Percentiles rank a stretch among this genome's conserved stretches.
These are phyloP conservation scores for Caiman crocodilus DNA, from an alignment of 2,797 vertebrate species.

Conservation along the genomic window DNA sequence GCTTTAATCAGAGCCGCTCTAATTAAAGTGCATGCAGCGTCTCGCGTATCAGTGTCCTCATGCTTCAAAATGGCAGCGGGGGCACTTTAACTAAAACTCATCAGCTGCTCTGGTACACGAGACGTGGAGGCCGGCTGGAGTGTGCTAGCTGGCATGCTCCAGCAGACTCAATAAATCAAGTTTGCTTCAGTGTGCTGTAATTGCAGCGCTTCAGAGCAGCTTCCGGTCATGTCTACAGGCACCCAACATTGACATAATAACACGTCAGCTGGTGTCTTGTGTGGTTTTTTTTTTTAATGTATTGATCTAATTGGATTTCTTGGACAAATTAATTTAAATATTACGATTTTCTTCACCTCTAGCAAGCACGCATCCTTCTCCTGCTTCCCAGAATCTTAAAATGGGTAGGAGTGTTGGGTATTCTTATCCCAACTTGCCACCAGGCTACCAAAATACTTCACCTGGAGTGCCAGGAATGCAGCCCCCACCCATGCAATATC, in stretches of 20 bases:
- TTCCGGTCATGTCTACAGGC: too few relatives aligned
- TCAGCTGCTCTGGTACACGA: too few relatives aligned
- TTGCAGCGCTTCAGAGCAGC: too few relatives aligned
- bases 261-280: background rate
- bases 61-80: too few relatives aligned
- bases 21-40: too few relatives aligned
- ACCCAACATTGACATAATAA: background rate
- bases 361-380: slow-evolving; percentile 81
- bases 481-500: slow-evolving; percentile 85
- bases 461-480: slow-evolving; percentile 80
- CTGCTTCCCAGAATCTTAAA: slow-evolving; percentile 82
- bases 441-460: slow-evolving; percentile 89
- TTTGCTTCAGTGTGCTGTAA: too few relatives aligned
- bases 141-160: too few relatives aligned
- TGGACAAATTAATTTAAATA: slow-evolving; percentile 45
- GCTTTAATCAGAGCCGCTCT: too few relatives aligned
- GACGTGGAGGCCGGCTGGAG: too few relatives aligned
- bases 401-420: slow-evolving; percentile 86
- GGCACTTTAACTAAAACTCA: too few relatives aligned
- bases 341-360: slow-evolving; percentile 64
- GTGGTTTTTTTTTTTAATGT: background rate
- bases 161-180: too few relatives aligned
- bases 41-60: too few relatives aligned
- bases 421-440: slow-evolving; percentile 91
- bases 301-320: background rate